These are phyloP conservation scores for Vulpes lagopus DNA, from an alignment of 2,113 vertebrate species.

Conservation along the genomic window DNA sequence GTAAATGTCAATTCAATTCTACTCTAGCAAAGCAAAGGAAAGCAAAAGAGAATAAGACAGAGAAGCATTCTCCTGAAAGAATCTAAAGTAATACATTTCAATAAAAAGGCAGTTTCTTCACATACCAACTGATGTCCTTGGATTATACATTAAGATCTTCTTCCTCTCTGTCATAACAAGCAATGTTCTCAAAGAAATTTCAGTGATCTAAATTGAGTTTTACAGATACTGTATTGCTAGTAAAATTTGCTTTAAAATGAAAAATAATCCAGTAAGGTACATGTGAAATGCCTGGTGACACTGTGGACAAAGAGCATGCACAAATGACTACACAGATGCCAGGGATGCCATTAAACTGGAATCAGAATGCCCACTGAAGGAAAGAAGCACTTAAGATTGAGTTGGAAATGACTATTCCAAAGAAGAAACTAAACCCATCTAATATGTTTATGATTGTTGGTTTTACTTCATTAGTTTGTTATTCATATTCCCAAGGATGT, in stretches of 20 bases:
- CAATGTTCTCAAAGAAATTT: neutral
- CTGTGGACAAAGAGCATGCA: neutral
- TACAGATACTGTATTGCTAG: neutral
- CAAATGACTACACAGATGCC: neutral
- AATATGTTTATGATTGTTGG: neutral
- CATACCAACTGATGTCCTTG: neutral
- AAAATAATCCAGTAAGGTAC: neutral
- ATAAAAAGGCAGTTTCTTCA: conserved; percentile 31
- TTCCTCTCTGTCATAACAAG: neutral
- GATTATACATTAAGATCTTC: neutral
- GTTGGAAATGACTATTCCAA: neutral
- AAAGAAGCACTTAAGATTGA: neutral
- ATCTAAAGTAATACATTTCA: neutral
- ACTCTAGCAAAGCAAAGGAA: neutral
- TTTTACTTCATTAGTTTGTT: conserved; percentile 46
- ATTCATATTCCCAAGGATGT: neutral
- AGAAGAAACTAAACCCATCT: neutral
- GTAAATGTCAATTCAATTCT: neutral
- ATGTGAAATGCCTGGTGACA: neutral
- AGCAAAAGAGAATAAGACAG: conserved; percentile 9
- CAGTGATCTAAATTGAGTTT: neutral
- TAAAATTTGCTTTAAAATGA: conserved; percentile 17
- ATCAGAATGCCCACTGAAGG: neutral
- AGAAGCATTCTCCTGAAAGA: neutral
- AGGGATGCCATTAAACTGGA: neutral